These are phyloP conservation scores for Pseudococcus jackbeardsleyi DNA, from an alignment of 2,888 invertebrate species.

Conservation along the genomic window DNA sequence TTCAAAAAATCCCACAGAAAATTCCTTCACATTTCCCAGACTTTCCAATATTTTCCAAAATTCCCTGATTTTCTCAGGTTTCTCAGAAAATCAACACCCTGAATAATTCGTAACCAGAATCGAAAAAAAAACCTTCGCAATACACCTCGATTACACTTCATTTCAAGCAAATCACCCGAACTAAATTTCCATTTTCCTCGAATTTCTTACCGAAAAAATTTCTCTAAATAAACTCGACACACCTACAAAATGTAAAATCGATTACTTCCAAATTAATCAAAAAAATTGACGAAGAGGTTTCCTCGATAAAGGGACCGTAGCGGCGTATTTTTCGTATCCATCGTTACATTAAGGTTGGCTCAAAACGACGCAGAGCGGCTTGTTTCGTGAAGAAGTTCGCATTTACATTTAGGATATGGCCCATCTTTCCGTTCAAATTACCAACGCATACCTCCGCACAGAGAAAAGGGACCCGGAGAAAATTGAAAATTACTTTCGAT, in stretches of 20 bases:
- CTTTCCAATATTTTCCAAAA: too few relatives aligned
- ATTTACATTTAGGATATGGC: constrained; percentile 19
- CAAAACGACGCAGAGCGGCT: neutral
- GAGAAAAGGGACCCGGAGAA: neutral
- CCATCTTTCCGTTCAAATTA: neutral
- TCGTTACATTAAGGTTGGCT: neutral
- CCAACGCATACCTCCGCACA: neutral
- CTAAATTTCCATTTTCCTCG: neutral
- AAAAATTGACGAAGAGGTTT: neutral
- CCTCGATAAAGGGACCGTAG: too few relatives aligned
- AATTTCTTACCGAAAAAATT: neutral
- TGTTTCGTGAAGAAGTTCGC: neutral
- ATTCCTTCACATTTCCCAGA: too few relatives aligned
- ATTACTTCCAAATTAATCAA: neutral
- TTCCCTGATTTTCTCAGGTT: too few relatives aligned
- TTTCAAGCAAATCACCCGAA: neutral
- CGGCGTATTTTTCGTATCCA: neutral
- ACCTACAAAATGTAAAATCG: neutral
- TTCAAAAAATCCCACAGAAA: too few relatives aligned
- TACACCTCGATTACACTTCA: neutral
- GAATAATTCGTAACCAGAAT: neutral
- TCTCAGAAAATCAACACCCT: too few relatives aligned
- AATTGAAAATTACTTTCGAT: constrained; percentile 32
- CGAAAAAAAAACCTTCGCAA: neutral
- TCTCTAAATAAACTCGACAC: neutral